Evolutionary conservation across 2,888 invertebrate species (phyloP).

Genomic region (Tenthredo livida): DNA sequence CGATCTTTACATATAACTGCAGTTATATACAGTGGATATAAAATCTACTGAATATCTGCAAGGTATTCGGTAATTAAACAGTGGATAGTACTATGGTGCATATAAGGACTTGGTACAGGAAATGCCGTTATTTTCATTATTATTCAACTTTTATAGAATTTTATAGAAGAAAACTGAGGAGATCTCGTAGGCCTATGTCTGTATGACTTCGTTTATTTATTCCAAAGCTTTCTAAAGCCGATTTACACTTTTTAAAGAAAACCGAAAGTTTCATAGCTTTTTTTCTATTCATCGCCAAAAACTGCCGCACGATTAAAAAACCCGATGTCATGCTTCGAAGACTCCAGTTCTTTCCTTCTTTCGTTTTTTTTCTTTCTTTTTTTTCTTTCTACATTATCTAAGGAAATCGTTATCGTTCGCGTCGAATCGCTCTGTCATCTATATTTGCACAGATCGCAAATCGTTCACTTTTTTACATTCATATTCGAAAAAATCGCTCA

Average conservation of each 20-base stretch:
- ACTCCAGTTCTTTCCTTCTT: not conserved
- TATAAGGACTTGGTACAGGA: not conserved
- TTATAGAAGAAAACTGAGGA: not conserved
- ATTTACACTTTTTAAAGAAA: not conserved
- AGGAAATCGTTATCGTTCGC: not conserved
- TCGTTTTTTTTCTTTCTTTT: not conserved
- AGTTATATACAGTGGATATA: not conserved
- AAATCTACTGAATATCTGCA: not conserved
- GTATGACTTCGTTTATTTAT: not conserved
- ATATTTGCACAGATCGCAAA: too few relatives aligned
- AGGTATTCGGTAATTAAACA: not conserved
- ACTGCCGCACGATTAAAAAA: not conserved
- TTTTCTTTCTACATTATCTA: not conserved
- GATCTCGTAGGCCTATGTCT: not conserved
- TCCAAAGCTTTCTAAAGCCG: slow-evolving; percentile 9
- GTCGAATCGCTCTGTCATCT: not conserved
- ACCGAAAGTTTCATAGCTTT: not conserved
- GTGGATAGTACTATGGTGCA: not conserved
- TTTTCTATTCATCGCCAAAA: not conserved
- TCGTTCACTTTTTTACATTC: too few relatives aligned
- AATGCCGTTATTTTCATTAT: not conserved
- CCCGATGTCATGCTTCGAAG: slow-evolving; percentile 17
- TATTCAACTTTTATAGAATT: not conserved
- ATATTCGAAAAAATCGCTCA: not conserved
- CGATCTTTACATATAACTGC: not conserved